A percentile compares a stretch with the other conserved stretches of the same genome.
Evolutionary conservation across 1,140 invertebrate genomes (phyloP).

Genomic region (Bombus breviceps): DNA sequence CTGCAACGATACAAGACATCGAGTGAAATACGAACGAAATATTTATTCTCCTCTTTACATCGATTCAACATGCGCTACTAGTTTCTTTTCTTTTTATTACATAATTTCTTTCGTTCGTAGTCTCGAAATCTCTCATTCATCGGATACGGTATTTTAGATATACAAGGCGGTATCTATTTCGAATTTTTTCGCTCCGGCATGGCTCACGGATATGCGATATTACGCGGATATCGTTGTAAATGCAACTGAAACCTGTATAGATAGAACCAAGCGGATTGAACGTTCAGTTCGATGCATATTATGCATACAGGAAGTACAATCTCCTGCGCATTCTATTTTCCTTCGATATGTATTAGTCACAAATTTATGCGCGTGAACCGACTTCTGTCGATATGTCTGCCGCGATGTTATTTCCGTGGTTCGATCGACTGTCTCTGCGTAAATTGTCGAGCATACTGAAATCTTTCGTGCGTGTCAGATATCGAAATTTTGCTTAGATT

Average conservation of each 20-base stretch:
- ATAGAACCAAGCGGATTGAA: neutral
- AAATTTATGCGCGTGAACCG: slow-evolving; percentile 28
- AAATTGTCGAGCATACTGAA: no score
- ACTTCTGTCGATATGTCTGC: slow-evolving; percentile 2
- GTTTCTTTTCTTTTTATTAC: neutral
- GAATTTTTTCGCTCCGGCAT: neutral
- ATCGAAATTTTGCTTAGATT: no score
- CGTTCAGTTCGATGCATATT: slow-evolving; percentile 21
- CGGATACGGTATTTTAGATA: neutral
- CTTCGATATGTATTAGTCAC: slow-evolving; percentile 20
- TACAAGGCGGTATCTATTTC: neutral
- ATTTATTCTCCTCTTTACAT: neutral
- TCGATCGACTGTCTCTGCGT: no score
- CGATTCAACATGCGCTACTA: neutral
- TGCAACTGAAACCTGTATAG: neutral
- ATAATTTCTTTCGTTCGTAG: neutral
- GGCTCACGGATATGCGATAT: neutral
- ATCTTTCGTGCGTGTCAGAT: no score
- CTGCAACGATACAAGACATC: no score
- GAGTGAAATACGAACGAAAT: neutral
- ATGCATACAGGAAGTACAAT: slow-evolving; percentile 42
- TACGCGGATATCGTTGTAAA: neutral
- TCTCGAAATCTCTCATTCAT: neutral
- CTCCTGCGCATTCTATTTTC: slow-evolving; percentile 41
- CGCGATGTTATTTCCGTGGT: no score